These are phyloP conservation scores for Dascillus cervinus DNA, from an alignment of 2,888 invertebrate species.

Conservation along the genomic window DNA sequence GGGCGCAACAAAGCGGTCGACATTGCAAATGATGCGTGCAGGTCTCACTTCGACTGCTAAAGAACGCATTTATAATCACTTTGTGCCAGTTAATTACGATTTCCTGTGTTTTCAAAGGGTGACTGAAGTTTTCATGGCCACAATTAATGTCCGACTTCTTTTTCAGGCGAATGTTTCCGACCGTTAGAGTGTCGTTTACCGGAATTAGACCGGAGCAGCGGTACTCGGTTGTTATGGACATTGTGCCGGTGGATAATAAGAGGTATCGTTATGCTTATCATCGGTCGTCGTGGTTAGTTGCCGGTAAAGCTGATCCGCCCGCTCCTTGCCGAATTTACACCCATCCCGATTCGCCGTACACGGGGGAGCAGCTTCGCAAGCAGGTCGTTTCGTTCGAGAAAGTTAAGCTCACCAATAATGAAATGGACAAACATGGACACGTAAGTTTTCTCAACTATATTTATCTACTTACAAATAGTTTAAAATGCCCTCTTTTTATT, in stretches of 20 bases:
- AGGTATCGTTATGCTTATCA: conserved; percentile 97
- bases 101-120: conserved; percentile 9
- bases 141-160: too few relatives aligned
- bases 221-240: conserved; percentile 92
- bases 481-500: background rate
- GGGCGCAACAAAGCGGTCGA: conserved; percentile 36
- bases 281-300: conserved; percentile 95
- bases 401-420: conserved; percentile 96
- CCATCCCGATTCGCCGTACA: conserved; percentile 95
- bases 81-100: conserved; percentile 14
- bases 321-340: conserved; percentile 88
- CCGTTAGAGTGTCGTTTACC: conserved; percentile 88
- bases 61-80: conserved; percentile 36
- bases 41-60: conserved; percentile 41
- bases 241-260: conserved; percentile 94
- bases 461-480: background rate
- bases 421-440: conserved; percentile 93
- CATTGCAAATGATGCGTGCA: conserved; percentile 40
- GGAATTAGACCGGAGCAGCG: conserved; percentile 74
- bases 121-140: too few relatives aligned
- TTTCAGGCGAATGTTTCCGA: conserved; percentile 95
- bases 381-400: conserved; percentile 98
- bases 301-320: conserved; percentile 97
- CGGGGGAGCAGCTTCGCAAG: conserved; percentile 89
- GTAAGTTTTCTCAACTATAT: conserved; percentile 58